These are phyloP conservation scores for Pristionchus maxplancki DNA, from an alignment of 2,888 invertebrate genomes.

Conservation along the genomic window DNA sequence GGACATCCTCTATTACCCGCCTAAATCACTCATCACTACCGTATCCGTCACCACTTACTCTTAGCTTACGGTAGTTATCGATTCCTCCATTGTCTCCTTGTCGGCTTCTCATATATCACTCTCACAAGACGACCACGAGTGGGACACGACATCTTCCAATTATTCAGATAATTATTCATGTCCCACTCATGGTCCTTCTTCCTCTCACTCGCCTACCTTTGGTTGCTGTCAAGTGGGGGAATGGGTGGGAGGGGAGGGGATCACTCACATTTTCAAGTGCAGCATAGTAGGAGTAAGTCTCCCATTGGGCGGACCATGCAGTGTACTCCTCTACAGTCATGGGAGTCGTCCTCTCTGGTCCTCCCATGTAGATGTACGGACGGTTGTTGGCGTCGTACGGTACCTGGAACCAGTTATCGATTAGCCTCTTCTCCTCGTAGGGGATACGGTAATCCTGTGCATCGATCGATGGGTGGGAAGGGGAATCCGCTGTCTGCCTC, in stretches of 20 bases:
- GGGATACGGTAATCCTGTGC: constrained; percentile 3
- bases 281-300: constrained; percentile 49
- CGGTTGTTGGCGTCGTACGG: constrained; percentile 51
- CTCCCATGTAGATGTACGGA: constrained; percentile 54
- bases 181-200: neutral
- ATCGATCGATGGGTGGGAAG: constrained; percentile 5
- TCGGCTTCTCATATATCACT: neutral
- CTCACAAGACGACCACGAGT: neutral
- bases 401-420: constrained; percentile 34
- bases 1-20: constrained; percentile 33
- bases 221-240: neutral
- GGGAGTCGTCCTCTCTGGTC: constrained; percentile 49
- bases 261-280: constrained; percentile 49
- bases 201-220: constrained; percentile 40
- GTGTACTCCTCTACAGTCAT: constrained; percentile 53
- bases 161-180: neutral
- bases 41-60: constrained; percentile 37
- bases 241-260: neutral
- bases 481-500: neutral
- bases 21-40: constrained; percentile 46
- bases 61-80: constrained; percentile 19
- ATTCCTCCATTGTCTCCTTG: neutral
- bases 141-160: neutral
- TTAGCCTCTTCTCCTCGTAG: neutral
- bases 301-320: constrained; percentile 40